Conservation (phyloP, 2,888 invertebrate species). For the Eupithecia subumbrata region DNA sequence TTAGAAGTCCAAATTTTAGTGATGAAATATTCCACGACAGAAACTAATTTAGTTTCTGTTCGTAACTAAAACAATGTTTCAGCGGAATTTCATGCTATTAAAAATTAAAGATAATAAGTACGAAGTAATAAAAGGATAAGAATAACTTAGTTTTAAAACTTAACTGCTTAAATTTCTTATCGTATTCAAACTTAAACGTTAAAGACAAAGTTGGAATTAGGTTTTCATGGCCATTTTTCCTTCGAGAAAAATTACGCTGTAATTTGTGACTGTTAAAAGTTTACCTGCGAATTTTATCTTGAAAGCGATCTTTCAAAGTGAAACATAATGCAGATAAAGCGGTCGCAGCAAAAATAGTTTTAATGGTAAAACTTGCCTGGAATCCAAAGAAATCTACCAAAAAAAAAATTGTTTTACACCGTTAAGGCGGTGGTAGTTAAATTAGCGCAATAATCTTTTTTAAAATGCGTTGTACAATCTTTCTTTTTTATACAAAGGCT, state of each 20-base stretch:
- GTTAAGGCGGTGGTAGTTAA: too few species aligned
- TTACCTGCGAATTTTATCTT: slow-evolving; percentile 2
- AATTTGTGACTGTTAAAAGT: slow-evolving; percentile 9
- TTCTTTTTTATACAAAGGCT: too few species aligned
- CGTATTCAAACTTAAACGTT: slow-evolving; percentile 30
- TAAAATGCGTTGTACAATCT: too few species aligned
- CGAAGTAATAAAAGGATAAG: slow-evolving; percentile 27
- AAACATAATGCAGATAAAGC: not conserved
- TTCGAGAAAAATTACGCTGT: slow-evolving; percentile 5
- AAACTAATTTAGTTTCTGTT: not conserved
- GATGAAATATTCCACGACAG: not conserved
- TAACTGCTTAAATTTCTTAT: slow-evolving; percentile 28
- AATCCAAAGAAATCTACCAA: not conserved
- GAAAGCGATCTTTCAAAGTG: not conserved
- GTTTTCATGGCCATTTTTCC: slow-evolving; percentile 32
- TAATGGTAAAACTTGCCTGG: not conserved
- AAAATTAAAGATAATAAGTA: slow-evolving; percentile 19
- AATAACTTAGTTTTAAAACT: slow-evolving; percentile 16
- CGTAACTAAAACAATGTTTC: not conserved
- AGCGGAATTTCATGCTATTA: not conserved
- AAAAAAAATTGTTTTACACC: too few species aligned
- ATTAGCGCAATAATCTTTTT: too few species aligned
- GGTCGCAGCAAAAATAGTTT: not conserved
- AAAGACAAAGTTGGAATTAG: slow-evolving; percentile 36
- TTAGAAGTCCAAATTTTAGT: not conserved